Percentiles rank a stretch among this genome's conserved stretches.
These are phyloP conservation scores for Creontiades dilutus DNA, from an alignment of 2,888 invertebrate species.

Conservation along the genomic window DNA sequence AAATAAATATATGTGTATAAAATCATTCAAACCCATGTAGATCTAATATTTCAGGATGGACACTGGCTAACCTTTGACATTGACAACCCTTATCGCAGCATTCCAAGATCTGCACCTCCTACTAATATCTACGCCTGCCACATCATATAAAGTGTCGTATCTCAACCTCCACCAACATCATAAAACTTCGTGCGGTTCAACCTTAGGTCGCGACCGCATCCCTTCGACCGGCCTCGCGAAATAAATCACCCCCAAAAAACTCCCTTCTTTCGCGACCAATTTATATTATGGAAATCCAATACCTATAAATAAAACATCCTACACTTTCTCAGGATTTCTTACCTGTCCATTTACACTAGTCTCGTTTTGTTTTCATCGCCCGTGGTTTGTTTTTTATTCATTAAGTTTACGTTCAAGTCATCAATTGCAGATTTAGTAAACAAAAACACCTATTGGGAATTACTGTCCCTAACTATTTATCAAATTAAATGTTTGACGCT, in stretches of 20 bases:
- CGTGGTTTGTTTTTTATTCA: background rate
- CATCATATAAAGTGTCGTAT: background rate
- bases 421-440: too few species aligned
- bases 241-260: constrained; percentile 13
- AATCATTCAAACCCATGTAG: too few species aligned
- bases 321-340: background rate
- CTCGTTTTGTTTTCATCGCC: constrained; percentile 8
- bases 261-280: constrained; percentile 4
- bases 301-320: constrained; percentile 10
- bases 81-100: background rate
- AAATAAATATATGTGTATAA: too few species aligned
- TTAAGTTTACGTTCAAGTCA: too few species aligned
- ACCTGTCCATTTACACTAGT: background rate
- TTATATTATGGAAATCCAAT: constrained; percentile 36
- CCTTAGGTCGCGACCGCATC: background rate
- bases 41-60: background rate
- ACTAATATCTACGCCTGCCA: background rate
- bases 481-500: too few species aligned
- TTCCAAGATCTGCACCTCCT: background rate
- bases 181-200: background rate
- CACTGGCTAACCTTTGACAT: background rate
- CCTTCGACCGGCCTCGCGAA: background rate
- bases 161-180: background rate
- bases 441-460: too few species aligned
- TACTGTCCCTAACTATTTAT: too few species aligned